Evolutionary conservation across 2,113 vertebrate genomes (phyloP).

Genomic region (Phaethornis superciliosus): DNA sequence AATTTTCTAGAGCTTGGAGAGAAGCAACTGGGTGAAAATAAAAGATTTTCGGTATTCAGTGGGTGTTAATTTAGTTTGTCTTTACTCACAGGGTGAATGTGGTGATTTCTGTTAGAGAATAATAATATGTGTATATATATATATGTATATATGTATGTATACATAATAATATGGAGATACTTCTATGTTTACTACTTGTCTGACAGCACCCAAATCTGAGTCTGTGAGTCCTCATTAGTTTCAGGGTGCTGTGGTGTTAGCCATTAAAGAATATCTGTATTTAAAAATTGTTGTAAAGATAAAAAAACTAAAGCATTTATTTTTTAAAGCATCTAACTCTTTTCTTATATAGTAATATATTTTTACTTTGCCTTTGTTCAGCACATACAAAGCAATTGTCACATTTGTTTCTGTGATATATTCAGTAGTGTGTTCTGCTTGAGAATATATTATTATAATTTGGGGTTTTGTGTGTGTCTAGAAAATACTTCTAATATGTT

Average conservation of each 20-base stretch:
- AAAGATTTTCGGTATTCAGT: neutral
- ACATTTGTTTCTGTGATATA: neutral
- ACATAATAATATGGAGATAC: no score
- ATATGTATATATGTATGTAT: no score
- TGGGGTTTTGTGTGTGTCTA: neutral
- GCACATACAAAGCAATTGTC: accelerated
- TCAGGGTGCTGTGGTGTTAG: neutral
- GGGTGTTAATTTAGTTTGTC: neutral
- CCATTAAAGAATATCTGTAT: neutral
- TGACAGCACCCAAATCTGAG: neutral
- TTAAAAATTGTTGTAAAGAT: neutral
- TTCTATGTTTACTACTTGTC: neutral
- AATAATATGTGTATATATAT: no score
- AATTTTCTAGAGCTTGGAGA: neutral
- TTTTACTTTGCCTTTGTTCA: neutral
- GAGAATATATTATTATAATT: neutral
- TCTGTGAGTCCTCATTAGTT: neutral
- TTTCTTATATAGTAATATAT: accelerated
- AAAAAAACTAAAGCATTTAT: neutral
- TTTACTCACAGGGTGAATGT: neutral
- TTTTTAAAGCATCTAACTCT: neutral
- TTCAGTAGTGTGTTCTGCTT: neutral
- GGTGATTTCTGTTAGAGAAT: neutral
- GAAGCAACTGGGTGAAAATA: neutral
- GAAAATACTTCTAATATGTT: neutral